Evolutionary conservation across 2,113 vertebrate species (phyloP).

Genomic region (Pipa parva): DNA sequence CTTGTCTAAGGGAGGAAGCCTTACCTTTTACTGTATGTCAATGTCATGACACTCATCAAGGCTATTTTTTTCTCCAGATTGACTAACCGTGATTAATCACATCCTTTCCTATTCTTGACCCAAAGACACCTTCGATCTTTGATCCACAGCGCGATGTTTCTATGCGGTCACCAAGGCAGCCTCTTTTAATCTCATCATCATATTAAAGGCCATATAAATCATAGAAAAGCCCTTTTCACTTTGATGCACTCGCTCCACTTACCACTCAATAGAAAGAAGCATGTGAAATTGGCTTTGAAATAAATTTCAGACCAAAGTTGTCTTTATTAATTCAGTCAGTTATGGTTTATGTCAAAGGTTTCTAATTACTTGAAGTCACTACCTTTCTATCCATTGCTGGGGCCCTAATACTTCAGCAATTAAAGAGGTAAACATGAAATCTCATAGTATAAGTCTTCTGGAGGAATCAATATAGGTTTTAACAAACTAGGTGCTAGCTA

Average conservation of each 20-base stretch:
- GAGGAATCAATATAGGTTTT: slow-evolving; percentile 45
- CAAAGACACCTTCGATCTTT: slow-evolving; percentile 45
- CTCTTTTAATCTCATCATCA: neutral
- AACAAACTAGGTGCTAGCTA: slow-evolving; percentile 38
- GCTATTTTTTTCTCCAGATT: slow-evolving; percentile 48
- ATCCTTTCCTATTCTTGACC: slow-evolving; percentile 48
- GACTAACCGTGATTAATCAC: slow-evolving; percentile 48
- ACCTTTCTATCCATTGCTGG: slow-evolving; percentile 22
- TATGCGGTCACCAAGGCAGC: no score
- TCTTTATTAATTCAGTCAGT: slow-evolving; percentile 39
- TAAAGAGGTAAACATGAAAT: slow-evolving; percentile 44
- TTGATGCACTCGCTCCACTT: slow-evolving; percentile 30
- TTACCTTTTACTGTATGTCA: no score
- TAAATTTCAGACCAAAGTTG: slow-evolving; percentile 8
- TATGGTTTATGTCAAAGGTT: slow-evolving; percentile 47
- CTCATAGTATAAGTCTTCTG: slow-evolving; percentile 34
- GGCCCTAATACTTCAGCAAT: slow-evolving; percentile 22
- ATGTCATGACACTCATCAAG: slow-evolving; percentile 48
- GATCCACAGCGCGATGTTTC: slow-evolving; percentile 37
- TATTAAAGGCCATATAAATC: neutral
- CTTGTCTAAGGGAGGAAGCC: no score
- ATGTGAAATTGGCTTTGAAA: slow-evolving; percentile 19
- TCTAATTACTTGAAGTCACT: slow-evolving; percentile 47
- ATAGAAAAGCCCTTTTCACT: no score
- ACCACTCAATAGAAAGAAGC: neutral